Evolutionary conservation across 2,797 vertebrate species (phyloP), one percentile per base, ranked within the genome.

Genomic region (Fistularia commersonii): DNA sequence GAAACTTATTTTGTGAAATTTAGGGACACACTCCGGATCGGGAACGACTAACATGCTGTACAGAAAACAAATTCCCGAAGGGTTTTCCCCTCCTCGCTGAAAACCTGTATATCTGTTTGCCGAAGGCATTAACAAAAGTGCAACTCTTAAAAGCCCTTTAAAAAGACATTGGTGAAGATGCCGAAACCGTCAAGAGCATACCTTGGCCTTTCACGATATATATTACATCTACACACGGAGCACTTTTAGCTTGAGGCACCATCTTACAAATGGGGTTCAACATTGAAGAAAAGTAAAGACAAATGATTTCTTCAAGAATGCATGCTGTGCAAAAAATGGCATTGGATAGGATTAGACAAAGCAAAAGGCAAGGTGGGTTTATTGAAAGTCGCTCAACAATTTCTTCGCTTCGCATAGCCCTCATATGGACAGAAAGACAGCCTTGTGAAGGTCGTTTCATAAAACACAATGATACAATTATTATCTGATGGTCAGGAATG

Each of bases 301-400:
- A 65, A 48, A 67, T 41, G 57, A 65, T 72, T 79, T 75, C 58
- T 76, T 77, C 62, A 74, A 52, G 66, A 71, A 54, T 51, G 51
- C 61, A 63, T 42, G 59, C 34, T 12, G 53, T 14, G 41, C 48
- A 62, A 48, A 35, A 54, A 52, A 77, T 59, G 54, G 42, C 60
- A 45, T 58, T 0, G 15, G 50, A 75, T 51, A 51, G 45, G 59
- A 65, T 61, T 48, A 67, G 61, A 82, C 64, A 66, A 23, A 75
- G 70, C 83, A 80, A 54, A 83, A 83, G 75, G 77, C 66, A 78
- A 76, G 56, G 66, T 78, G 69, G 54, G 58, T 88, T 89, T 87
- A 86, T 86, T 89, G 66, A 77, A 74, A 65, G 62, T 64, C 55
- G 74, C 45, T 51, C 48, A 60, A 81, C 73, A 81, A 69, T 62